A percentile compares a stretch with the other conserved stretches of the same genome.
phyloP scores from a whole-genome alignment of 2,113 vertebrate genomes.

The Myiagra hebetior region DNA sequence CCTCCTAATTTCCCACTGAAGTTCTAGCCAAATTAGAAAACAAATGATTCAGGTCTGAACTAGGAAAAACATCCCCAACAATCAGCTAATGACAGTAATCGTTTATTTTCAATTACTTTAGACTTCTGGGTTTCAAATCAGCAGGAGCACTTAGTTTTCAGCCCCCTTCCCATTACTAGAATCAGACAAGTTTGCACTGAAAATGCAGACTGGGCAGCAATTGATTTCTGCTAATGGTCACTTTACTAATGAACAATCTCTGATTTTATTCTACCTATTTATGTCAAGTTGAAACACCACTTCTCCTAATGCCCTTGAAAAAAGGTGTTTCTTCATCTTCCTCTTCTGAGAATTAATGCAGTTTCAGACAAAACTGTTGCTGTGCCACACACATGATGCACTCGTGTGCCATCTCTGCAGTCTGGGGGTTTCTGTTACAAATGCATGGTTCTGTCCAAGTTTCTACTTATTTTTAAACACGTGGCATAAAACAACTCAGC shows the following conservation, averaged over 20 bases:
- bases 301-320: neutral
- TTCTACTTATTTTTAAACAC: neutral
- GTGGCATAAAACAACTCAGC: neutral
- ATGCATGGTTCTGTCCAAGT: neutral
- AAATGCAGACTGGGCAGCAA: neutral
- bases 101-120: neutral
- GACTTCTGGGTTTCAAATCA: neutral
- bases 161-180: neutral
- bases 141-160: neutral
- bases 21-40: neutral
- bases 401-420: neutral
- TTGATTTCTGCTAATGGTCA: neutral
- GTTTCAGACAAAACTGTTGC: neutral
- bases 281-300: neutral
- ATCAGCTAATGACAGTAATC: neutral
- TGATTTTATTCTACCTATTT: slow-evolving; percentile 1
- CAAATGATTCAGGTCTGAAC: neutral
- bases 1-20: neutral
- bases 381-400: neutral
- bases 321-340: neutral
- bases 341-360: neutral
- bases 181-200: neutral
- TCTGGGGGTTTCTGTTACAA: neutral
- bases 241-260: neutral
- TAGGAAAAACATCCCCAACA: neutral